phyloP scores from a whole-genome alignment of 1,140 invertebrate genomes.

The Adelges cooleyi region DNA sequence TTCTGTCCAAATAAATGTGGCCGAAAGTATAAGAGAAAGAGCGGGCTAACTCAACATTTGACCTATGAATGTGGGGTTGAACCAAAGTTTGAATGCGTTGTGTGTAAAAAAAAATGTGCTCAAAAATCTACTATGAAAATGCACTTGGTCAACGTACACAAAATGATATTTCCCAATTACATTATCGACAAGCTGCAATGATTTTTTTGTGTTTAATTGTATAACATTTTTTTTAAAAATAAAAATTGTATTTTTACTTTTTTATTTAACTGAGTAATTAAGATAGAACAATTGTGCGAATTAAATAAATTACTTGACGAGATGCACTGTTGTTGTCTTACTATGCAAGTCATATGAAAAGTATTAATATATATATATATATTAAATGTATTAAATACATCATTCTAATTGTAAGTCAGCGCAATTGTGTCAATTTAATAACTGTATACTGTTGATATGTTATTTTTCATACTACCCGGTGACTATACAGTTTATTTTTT shows the following conservation, averaged over 20 bases:
- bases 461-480: too few species aligned
- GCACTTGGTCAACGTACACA: conserved; percentile 21
- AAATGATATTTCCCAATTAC: not conserved
- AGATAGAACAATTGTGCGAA: not conserved
- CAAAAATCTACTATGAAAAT: conserved; percentile 31
- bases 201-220: too few species aligned
- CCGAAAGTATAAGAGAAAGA: conserved; percentile 30
- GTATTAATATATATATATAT: too few species aligned
- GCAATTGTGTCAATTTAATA: too few species aligned
- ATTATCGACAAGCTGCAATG: too few species aligned
- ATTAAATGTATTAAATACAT: too few species aligned
- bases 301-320: too few species aligned
- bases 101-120: conserved; percentile 31
- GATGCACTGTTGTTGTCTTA: too few species aligned
- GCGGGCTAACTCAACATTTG: not conserved
- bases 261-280: not conserved
- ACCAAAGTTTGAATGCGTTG: conserved; percentile 10
- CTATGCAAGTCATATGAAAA: too few species aligned
- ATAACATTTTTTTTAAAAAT: not conserved
- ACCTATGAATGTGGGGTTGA: conserved; percentile 33
- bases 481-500: too few species aligned
- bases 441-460: too few species aligned
- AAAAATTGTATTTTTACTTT: not conserved
- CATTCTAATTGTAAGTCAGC: too few species aligned
- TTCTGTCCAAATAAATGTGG: conserved; percentile 31